phyloP scores from a whole-genome alignment of 2,113 vertebrate genomes.

The Amphilophus citrinellus region DNA sequence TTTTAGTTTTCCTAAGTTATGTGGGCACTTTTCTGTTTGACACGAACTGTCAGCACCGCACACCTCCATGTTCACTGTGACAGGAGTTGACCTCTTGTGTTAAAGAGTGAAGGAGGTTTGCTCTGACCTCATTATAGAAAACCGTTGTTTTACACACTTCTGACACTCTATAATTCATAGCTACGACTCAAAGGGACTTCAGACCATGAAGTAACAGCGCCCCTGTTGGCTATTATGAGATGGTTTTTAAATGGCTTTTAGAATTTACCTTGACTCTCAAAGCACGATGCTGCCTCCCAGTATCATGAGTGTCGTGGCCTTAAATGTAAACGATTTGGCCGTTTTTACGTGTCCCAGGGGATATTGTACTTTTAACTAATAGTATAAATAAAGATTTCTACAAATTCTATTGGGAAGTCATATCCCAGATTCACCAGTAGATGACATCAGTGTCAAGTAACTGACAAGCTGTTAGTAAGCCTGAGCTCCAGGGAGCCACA shows the following conservation, averaged over 20 bases:
- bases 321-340: constrained; percentile 56
- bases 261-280: not conserved
- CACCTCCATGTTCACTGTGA: not conserved
- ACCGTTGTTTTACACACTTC: not conserved
- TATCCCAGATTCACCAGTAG: constrained; percentile 52
- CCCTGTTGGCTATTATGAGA: not conserved
- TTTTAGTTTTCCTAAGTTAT: constrained; percentile 43
- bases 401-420: constrained; percentile 43
- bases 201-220: not conserved
- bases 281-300: constrained; percentile 24
- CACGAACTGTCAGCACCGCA: not conserved
- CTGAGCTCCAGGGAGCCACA: not conserved
- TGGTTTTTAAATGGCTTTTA: constrained; percentile 13
- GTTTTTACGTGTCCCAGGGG: constrained; percentile 45
- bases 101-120: constrained; percentile 13
- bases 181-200: constrained; percentile 5
- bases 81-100: constrained; percentile 59
- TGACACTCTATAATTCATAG: not conserved
- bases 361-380: constrained; percentile 67
- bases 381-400: constrained; percentile 79
- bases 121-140: not conserved
- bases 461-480: not conserved
- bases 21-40: not conserved
- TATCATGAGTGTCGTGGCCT: constrained; percentile 17
- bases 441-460: constrained; percentile 12